Evolutionary conservation across 2,797 vertebrate genomes (phyloP).

Genomic region (Mormyrus hasselquistii): DNA sequence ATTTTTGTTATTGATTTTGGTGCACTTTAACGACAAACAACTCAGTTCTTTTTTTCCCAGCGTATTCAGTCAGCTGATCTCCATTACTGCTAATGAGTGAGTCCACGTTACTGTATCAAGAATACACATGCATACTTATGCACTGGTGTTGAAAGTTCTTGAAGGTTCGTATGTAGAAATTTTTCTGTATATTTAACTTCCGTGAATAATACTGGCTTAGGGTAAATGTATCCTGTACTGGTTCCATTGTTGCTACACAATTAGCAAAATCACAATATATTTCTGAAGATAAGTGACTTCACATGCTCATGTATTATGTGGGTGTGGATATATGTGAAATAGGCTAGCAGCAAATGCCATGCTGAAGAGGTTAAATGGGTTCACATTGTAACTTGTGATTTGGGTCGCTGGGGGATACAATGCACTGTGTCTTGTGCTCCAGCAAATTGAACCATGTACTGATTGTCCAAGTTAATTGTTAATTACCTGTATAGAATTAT

Average conservation of each 20-base stretch:
- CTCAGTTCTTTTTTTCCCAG: not conserved
- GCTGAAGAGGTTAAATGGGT: constrained; percentile 17
- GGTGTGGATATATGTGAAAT: not conserved
- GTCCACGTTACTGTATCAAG: not conserved
- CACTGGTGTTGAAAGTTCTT: not conserved
- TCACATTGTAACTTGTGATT: not conserved
- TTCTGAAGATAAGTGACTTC: not conserved
- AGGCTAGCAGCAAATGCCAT: not conserved
- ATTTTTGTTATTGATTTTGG: not conserved
- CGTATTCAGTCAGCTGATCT: not conserved
- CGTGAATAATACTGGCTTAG: not conserved
- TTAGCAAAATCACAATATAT: not conserved
- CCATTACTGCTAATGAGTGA: not conserved
- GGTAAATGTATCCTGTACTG: not conserved
- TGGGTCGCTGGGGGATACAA: not conserved
- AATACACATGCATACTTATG: not conserved
- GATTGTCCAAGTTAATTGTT: not conserved
- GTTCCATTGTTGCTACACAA: not conserved
- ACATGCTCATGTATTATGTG: not conserved
- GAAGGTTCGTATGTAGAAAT: not conserved
- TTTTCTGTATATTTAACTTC: not conserved
- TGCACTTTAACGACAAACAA: not conserved
- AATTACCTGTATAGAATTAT: not conserved
- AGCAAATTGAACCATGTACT: constrained; percentile 6
- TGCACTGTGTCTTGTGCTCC: constrained; percentile 14